Conservation (phyloP, 2,888 invertebrate species). For the Adelognathus sp. region DNA sequence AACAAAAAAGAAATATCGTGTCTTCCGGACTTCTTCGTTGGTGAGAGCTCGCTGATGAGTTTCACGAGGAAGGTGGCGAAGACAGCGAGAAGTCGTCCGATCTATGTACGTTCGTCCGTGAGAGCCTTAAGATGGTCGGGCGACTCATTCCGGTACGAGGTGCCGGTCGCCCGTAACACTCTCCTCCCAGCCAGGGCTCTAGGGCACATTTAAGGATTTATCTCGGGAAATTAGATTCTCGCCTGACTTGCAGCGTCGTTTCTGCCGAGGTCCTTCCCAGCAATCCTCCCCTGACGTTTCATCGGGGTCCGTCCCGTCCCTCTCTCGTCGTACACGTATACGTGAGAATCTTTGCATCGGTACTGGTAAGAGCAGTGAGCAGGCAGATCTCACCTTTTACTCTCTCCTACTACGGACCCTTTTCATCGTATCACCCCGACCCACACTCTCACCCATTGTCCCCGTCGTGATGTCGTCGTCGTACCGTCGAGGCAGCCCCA, state of each 20-base stretch:
- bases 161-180: conserved; percentile 50
- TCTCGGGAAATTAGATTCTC: conserved; percentile 79
- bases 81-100: conserved; percentile 41
- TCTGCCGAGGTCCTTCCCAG: conserved; percentile 59
- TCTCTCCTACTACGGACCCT: conserved; percentile 56
- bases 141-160: conserved; percentile 56
- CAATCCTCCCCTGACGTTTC: conserved; percentile 32
- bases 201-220: conserved; percentile 78
- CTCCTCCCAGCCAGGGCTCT: conserved; percentile 65
- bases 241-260: conserved; percentile 73
- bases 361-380: conserved; percentile 10
- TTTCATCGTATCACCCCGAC: conserved; percentile 56
- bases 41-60: conserved; percentile 51
- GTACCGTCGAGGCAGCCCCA: conserved; percentile 51
- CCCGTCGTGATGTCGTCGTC: conserved; percentile 52
- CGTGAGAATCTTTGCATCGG: conserved; percentile 9
- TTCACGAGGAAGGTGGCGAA: conserved; percentile 46
- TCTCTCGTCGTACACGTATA: conserved; percentile 17
- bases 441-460: conserved; percentile 61
- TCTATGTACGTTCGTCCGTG: conserved; percentile 41
- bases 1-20: background rate
- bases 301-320: conserved; percentile 24
- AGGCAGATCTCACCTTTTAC: conserved; percentile 64
- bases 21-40: conserved; percentile 17
- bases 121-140: conserved; percentile 35